Evolutionary conservation across 2,888 invertebrate species (phyloP).

Genomic region (Melitaea athalia): DNA sequence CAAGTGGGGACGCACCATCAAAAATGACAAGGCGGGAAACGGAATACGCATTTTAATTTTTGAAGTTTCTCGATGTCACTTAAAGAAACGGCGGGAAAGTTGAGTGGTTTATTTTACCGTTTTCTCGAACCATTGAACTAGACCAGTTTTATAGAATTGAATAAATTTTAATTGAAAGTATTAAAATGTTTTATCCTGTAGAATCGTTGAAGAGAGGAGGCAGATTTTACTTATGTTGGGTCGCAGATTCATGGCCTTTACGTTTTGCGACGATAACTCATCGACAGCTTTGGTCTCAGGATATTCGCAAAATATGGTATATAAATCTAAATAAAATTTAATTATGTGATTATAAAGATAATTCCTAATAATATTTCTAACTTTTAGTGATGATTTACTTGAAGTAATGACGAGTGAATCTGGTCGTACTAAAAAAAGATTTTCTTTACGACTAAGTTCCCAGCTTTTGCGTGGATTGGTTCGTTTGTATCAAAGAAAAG

Average conservation of each 20-base stretch:
- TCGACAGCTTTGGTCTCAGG: slow-evolving; percentile 68
- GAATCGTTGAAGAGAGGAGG: slow-evolving; percentile 69
- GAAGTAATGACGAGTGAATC: slow-evolving; percentile 69
- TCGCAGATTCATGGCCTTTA: slow-evolving; percentile 74
- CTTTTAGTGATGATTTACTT: slow-evolving; percentile 63
- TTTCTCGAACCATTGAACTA: background rate
- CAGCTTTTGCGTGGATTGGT: slow-evolving; percentile 69
- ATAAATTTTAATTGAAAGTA: background rate
- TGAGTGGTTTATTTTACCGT: background rate
- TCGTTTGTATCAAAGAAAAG: slow-evolving; percentile 68
- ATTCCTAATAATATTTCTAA: slow-evolving; percentile 27
- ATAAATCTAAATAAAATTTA: background rate
- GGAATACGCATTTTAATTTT: background rate
- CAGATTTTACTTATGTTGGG: slow-evolving; percentile 73
- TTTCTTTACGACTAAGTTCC: slow-evolving; percentile 71
- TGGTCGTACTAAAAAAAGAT: slow-evolving; percentile 63
- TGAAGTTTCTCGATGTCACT: background rate
- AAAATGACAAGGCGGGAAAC: background rate
- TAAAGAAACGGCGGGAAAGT: slow-evolving; percentile 3
- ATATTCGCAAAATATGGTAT: slow-evolving; percentile 70
- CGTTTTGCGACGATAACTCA: slow-evolving; percentile 67
- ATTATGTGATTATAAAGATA: background rate
- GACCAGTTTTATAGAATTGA: background rate
- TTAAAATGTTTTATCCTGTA: slow-evolving; percentile 70
- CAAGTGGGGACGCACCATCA: too few species aligned